Base-by-base conservation (phyloP, 2,888 invertebrate species). In the Brachylomia viminalis region DNA sequence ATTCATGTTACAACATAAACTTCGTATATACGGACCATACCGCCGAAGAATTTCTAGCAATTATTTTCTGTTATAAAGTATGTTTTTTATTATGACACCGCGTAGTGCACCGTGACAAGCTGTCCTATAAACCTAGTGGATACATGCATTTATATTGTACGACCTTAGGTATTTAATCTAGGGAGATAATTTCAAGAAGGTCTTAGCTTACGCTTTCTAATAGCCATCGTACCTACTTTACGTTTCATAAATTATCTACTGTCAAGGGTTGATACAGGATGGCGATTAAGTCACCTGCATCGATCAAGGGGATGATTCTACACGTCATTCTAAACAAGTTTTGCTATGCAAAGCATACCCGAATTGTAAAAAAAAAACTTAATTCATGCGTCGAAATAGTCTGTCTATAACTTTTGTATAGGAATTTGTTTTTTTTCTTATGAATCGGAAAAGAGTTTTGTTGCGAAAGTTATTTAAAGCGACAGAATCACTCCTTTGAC, bases 1-100 rank as follows among this genome's bases (percentile, higher is more conserved):
- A 83, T 83, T 73, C 77, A 80, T 59, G 83, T 86, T 86, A 69
- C 88, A 62, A 86, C 49, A 87, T 65, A 59, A 20, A 58, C 62
- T 71, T 56, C 33, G 27, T 13, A 6, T 30, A 71, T 73, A 76
- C 49, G 68, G 69, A 81, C 72, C 72, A 83, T 68, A 79, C 68
- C 15, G 64, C 0, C 52, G 23, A 77, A 33, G 64, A 54, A 27
- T 67, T 80, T 67, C 56, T 58, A 67, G 56, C 58, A 66, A 61
- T 69, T 70, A 72, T 66, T 69, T 75, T 54, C 20, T 4, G 59
- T 38, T 70, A 30, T 54, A 47, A 45, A 58, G 15, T 47, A 38
- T 13, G 20, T 62, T 76, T 68, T 64, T 76, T 68, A 62, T 76
- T 58, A n/a, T 30, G 49, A 58, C 15, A 42, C 8, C 7, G 30